Percentiles rank a stretch among this genome's conserved stretches.
phyloP scores from a whole-genome alignment of 1,140 invertebrate genomes.

The Leptinotarsa undecemlineata region DNA sequence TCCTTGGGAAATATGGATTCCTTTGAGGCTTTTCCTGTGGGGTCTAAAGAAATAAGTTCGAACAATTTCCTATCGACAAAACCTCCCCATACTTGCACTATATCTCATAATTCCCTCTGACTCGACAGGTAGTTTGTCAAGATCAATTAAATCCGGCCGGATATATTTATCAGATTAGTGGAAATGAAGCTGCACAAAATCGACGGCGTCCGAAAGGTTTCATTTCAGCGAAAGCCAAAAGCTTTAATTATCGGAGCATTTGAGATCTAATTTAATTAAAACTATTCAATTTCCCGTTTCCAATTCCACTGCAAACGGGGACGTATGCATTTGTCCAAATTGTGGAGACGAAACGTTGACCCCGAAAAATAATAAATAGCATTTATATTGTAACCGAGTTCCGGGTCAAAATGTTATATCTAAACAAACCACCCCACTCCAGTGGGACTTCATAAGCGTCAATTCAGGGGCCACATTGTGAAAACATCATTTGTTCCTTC shows the following conservation, averaged over 20 bases:
- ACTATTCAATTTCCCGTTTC: background rate
- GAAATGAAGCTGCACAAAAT: constrained; percentile 9
- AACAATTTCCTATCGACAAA: too few relatives aligned
- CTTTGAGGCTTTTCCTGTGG: too few relatives aligned
- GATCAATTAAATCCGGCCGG: constrained; percentile 14
- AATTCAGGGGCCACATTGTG: too few relatives aligned
- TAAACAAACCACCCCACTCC: too few relatives aligned
- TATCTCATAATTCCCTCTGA: background rate
- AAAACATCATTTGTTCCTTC: too few relatives aligned
- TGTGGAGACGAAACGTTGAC: background rate
- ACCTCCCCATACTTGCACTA: background rate
- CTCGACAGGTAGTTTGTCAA: constrained; percentile 17
- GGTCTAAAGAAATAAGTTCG: too few relatives aligned
- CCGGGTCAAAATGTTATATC: too few relatives aligned
- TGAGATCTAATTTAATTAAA: background rate
- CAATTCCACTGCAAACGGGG: background rate
- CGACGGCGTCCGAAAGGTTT: background rate
- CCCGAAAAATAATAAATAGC: too few relatives aligned
- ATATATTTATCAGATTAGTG: constrained; percentile 13
- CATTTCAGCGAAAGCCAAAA: background rate
- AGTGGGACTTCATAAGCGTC: too few relatives aligned
- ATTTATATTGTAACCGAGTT: too few relatives aligned
- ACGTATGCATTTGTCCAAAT: background rate
- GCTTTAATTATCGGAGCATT: background rate
- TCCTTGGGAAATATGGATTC: too few relatives aligned